Conservation (phyloP, 2,888 invertebrate genomes). For the Tuberolachnus salignus region DNA sequence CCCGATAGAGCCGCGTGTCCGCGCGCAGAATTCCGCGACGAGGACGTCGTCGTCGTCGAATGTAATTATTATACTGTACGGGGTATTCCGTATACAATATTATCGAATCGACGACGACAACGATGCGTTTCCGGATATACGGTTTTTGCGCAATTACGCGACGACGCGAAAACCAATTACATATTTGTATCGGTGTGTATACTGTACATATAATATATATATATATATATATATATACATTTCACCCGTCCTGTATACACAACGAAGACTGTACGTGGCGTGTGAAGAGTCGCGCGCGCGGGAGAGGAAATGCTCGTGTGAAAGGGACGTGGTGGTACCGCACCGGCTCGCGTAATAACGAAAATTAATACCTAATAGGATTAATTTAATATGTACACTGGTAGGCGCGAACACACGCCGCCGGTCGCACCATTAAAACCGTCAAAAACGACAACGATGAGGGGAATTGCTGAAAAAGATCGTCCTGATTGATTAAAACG, state of each 20-base stretch:
- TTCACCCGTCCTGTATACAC: no score
- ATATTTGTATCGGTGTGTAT: conserved; percentile 12
- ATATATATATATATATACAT: neutral
- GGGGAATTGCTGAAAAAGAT: conserved; percentile 54
- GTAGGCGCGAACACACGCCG: conserved; percentile 44
- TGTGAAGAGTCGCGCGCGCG: neutral
- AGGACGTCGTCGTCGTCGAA: conserved; percentile 14
- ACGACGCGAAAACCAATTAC: conserved; percentile 42
- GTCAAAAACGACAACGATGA: conserved; percentile 24
- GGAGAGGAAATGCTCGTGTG: conserved; percentile 31
- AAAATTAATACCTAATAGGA: conserved; percentile 56
- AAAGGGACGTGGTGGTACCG: conserved; percentile 38
- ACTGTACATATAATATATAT: neutral
- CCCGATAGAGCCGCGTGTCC: neutral
- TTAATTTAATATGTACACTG: conserved; percentile 54
- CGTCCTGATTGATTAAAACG: conserved; percentile 54
- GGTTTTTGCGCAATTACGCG: conserved; percentile 44
- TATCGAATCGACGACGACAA: neutral
- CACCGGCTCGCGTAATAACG: conserved; percentile 47
- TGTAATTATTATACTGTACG: conserved; percentile 36
- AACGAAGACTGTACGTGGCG: neutral
- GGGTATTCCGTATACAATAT: neutral
- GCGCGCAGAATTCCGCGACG: no score
- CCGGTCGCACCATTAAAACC: conserved; percentile 29
- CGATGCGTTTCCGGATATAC: conserved; percentile 31